Evolutionary conservation across 2,888 invertebrate species (phyloP).

Genomic region (Acronicta psi): DNA sequence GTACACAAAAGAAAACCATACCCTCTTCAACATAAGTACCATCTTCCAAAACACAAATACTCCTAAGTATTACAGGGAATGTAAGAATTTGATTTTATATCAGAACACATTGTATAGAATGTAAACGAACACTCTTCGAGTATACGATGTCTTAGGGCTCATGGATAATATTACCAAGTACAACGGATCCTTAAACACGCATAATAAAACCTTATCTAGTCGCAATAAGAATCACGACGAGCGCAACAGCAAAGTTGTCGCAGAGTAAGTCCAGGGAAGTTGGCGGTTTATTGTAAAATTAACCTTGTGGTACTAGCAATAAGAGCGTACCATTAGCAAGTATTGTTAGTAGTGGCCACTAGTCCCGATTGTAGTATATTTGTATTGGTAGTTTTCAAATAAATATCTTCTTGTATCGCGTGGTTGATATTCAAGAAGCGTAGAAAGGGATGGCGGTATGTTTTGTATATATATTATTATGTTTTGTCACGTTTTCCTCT

Average conservation of each 20-base stretch:
- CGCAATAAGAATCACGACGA: slow-evolving; percentile 8
- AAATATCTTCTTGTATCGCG: slow-evolving; percentile 54
- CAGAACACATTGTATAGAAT: slow-evolving; percentile 40
- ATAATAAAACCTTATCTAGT: slow-evolving; percentile 21
- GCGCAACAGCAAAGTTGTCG: slow-evolving; percentile 7
- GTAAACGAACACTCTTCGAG: slow-evolving; percentile 45
- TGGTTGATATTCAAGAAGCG: slow-evolving; percentile 57
- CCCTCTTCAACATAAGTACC: slow-evolving; percentile 4
- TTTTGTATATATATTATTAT: slow-evolving; percentile 43
- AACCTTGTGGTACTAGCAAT: slow-evolving; percentile 24
- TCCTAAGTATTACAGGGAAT: slow-evolving; percentile 19
- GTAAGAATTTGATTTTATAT: slow-evolving; percentile 47
- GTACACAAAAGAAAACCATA: slow-evolving; percentile 7
- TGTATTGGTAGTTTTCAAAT: slow-evolving; percentile 58
- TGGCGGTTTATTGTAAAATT: slow-evolving; percentile 26
- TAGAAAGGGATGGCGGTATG: slow-evolving; percentile 28
- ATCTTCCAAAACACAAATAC: slow-evolving; percentile 5
- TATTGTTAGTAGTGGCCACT: slow-evolving; percentile 42
- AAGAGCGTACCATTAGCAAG: slow-evolving; percentile 34
- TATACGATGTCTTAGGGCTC: slow-evolving; percentile 34
- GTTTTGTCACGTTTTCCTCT: slow-evolving; percentile 42
- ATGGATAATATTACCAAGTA: slow-evolving; percentile 31
- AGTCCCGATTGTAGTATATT: slow-evolving; percentile 54
- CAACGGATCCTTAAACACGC: background rate
- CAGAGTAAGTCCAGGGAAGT: slow-evolving; percentile 23